Evolutionary conservation across 2,888 invertebrate genomes (phyloP), one percentile per base, ranked within the genome.

Genomic region (Melikaiella ostensackeni): DNA sequence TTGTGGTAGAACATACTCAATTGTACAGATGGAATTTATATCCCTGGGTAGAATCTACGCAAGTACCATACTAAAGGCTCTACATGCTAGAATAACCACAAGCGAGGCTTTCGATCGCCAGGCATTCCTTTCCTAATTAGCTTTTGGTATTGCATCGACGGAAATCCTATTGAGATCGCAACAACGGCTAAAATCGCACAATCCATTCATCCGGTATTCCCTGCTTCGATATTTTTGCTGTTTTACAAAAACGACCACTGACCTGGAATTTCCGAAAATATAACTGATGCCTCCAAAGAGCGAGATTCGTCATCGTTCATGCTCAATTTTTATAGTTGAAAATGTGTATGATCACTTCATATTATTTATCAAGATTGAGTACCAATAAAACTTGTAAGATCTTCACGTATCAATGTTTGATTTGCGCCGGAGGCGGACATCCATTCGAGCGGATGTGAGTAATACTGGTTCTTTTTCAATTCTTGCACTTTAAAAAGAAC

Each of bases 41-140:
- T 70, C 50, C 30, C 50, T 13, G 21, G 38, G 70, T 30, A 70
- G 70, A 70, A 55, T 70, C n/a, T 70, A 70, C 50, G 70, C 50
- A 70, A 50, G 50, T 50, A 70, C 30, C 70, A 70, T 50, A 33
- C n/a, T 21, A 50, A 55, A 55, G 11, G 27, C 42, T 24, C 42
- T 66, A 70, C n/a, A 70, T 70, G 33, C 70, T 70, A 50, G 30
- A 30, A 70, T 55, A 70, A 70, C 70, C 50, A 33, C 70, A 46
- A 70, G 30, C n/a, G 50, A 70, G 70, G 70, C 50, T 70, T 30
- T 70, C 70, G 70, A 70, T 50, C 30, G 50, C 50, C 30, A 50
- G 13, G 70, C 50, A 70, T 70, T 70, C 70, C 50, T 70, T 70
- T 55, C 70, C 70, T 70, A 70, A 70, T 70, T 70, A 70, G 70